Base-by-base conservation (phyloP, 2,888 invertebrate genomes). In the Tethea ocularis region DNA sequence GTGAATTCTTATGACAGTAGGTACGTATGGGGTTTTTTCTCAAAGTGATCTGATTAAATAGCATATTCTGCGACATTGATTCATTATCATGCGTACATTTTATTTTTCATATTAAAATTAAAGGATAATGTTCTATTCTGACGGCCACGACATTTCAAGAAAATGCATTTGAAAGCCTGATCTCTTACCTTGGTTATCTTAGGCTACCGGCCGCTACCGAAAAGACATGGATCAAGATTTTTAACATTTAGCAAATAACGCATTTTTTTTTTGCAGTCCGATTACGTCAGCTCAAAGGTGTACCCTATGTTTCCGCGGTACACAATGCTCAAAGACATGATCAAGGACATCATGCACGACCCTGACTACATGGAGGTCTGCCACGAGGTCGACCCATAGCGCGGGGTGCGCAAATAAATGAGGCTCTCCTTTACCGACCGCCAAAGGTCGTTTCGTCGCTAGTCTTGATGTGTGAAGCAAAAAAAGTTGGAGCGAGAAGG, bases 351-450 rank as follows among this genome's bases (percentile, higher is more conserved):
- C 77, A 97, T 98, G 96, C 96, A 98, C 80, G 97, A 98, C 90
- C 98, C 98, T n/a, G 97, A 98, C 89, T 98, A 98, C 94, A 98
- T 98, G 97, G 98, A 98, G 91, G 98, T 98, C 66, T 98, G 98
- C 91, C 98, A 98, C 86, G 98, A 98, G 89, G 91, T 97, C 85
- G 97, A 96, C 85, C 95, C 94, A 89, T 95, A 95, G 94, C 94
- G 94, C 84, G 94, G 94, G 88, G 94, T 93, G 87, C 93, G 91
- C 92, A 93, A 93, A 84, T 93, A 92, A 83, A 88, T 85, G 89
- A 89, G 91, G 84, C 75, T 79, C 87, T 91, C 92, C 62, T 87
- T 91, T 86, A 87, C 86, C 77, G 91, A 89, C 88, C 91, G 91
- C 63, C 78, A 83, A 64, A 78, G 91, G 89, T 91, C 89, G 78